Evolutionary conservation across 2,888 invertebrate genomes (phyloP).

Genomic region (Resseliella maxima): DNA sequence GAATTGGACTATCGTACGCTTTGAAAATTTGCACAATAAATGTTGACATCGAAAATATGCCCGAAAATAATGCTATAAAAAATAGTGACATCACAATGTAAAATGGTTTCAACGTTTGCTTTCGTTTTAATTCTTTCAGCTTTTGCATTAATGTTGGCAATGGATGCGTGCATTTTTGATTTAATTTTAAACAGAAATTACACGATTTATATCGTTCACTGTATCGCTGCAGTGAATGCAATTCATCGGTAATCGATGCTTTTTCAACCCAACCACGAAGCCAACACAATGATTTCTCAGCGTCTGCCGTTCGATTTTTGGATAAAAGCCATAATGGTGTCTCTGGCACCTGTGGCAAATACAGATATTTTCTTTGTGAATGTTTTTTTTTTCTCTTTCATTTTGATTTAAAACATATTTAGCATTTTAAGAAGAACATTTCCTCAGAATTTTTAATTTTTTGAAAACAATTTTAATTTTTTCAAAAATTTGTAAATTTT

Average conservation of each 20-base stretch:
- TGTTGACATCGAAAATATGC: conserved; percentile 69
- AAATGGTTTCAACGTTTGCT: conserved; percentile 70
- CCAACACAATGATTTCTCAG: conserved; percentile 70
- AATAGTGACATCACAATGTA: conserved; percentile 70
- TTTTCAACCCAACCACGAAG: conserved; percentile 67
- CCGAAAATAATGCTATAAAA: conserved; percentile 70
- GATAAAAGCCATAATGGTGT: conserved; percentile 73
- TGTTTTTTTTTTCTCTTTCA: too few species aligned
- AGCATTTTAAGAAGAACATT: too few species aligned
- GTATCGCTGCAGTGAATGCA: conserved; percentile 60
- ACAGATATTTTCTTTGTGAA: too few species aligned
- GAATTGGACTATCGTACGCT: conserved; percentile 63
- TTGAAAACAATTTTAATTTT: too few species aligned
- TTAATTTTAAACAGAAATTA: conserved; percentile 59
- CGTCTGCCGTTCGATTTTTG: conserved; percentile 70
- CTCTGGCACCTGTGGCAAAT: conserved; percentile 74
- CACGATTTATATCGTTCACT: conserved; percentile 60
- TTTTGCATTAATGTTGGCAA: conserved; percentile 62
- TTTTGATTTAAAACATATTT: too few species aligned
- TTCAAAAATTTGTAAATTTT: too few species aligned
- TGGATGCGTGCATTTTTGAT: conserved; percentile 62
- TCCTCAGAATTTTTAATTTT: too few species aligned
- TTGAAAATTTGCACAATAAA: conserved; percentile 71
- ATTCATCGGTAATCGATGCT: conserved; percentile 60
- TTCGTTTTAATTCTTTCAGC: conserved; percentile 67